These are phyloP conservation scores for Leptopterna dolabrata DNA, from an alignment of 2,888 invertebrate species.

Conservation along the genomic window DNA sequence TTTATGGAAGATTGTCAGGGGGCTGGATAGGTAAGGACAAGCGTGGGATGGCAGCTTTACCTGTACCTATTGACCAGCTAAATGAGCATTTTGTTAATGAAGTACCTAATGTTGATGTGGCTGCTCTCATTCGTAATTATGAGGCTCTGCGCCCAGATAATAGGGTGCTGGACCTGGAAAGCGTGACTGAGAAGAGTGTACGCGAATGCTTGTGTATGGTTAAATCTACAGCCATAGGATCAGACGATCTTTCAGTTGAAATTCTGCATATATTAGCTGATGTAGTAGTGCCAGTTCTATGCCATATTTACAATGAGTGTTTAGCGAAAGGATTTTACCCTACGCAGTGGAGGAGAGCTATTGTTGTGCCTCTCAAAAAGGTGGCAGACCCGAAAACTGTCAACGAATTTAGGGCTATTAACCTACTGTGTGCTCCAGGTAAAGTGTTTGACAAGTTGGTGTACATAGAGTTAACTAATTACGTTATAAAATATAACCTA, in stretches of 20 bases:
- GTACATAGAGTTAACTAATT: neutral
- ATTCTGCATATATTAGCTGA: too few relatives aligned
- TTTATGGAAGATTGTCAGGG: neutral
- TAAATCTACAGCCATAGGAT: neutral
- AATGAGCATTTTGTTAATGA: neutral
- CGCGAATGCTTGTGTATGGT: too few relatives aligned
- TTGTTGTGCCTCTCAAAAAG: neutral
- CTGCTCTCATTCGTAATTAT: neutral
- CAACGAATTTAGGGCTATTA: neutral
- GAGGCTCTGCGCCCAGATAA: too few relatives aligned
- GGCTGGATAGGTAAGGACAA: neutral
- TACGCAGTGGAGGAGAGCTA: neutral
- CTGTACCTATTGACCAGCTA: neutral
- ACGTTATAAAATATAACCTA: neutral
- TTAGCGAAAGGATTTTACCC: neutral
- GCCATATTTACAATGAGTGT: neutral
- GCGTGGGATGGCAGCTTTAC: neutral
- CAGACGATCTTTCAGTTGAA: neutral
- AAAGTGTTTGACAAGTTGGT: neutral
- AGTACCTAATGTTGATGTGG: neutral
- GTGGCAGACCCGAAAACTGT: neutral
- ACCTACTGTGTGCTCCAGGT: neutral
- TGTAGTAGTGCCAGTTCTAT: neutral
- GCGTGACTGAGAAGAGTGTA: neutral
- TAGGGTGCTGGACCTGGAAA: neutral